Evolutionary conservation across 2,888 invertebrate species (phyloP), one percentile per base, ranked within the genome.

Genomic region (Rapana venosa): DNA sequence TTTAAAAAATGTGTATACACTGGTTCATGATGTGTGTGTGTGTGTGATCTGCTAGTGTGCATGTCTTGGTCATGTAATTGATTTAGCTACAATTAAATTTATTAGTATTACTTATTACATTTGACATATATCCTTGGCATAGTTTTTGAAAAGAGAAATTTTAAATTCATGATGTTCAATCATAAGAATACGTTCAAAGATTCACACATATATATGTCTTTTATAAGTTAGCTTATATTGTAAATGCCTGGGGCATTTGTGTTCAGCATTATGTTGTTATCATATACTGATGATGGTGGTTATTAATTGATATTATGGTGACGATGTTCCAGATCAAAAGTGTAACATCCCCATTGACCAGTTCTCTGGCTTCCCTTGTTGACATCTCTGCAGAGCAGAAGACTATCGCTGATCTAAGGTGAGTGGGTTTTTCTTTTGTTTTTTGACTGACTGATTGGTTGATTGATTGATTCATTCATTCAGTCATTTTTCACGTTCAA

Each of bases 381-480:
- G 95, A 95, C 83, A 93, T 94, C 56, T 93, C 94, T 56, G 90
- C 93, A 13, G 95, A 95, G 90, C 95, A 95, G 92, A 95, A 94
- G 90, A 94, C 94, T n/a, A 94, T 95, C 26, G 91, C 94, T 84
- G 94, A 95, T 70, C 93, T 95, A 56, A 94, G 95, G 95, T 95
- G 13, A 22, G 79, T 79, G 91, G 87, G 87, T 11, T 22, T 17
- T 2, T 30, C 35, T 2, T 32, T 47, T 11, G n/a, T 13, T n/a
- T 15, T 77, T 30, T 22, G 83, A 35, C 36, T 13, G n/a, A 79
- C 22, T 32, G 47, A 30, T 74, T 61, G 0, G 20, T 36, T 22
- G 26, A 30, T 22, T 36, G 13, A 77, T n/a, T n/a, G 30, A 17
- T 6, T 88, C 20, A 17, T 77, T 15, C 17, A 32, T 32, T 79